A percentile compares a stretch with the other conserved stretches of the same genome.
Conservation (phyloP, 1,140 invertebrate genomes). For the Cydia fagiglandana region DNA sequence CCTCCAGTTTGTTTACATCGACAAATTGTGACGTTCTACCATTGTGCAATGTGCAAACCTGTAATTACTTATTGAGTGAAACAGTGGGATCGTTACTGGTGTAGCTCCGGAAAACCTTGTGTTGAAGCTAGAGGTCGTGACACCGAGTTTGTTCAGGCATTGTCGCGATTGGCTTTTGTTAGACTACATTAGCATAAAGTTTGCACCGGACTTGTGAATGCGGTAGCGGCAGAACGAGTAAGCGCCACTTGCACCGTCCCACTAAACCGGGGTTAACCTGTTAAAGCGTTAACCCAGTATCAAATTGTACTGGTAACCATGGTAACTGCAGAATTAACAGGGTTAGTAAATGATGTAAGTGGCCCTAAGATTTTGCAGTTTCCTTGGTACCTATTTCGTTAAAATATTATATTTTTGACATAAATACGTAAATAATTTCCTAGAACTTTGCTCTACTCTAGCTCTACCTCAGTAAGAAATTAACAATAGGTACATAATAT, state of each 20-base stretch:
- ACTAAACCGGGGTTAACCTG: no score
- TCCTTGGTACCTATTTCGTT: background rate
- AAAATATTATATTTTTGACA: background rate
- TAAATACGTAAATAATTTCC: background rate
- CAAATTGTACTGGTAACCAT: no score
- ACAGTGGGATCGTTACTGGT: constrained; percentile 22
- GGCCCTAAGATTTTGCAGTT: background rate
- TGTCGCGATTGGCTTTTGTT: constrained; percentile 46
- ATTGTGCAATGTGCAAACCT: constrained; percentile 34
- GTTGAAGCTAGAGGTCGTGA: constrained; percentile 20
- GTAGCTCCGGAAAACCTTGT: background rate
- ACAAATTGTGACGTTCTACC: constrained; percentile 53
- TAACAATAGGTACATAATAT: background rate
- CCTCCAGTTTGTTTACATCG: constrained; percentile 74
- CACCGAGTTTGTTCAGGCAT: constrained; percentile 41
- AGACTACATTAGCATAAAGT: constrained; percentile 57
- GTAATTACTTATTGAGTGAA: constrained; percentile 24
- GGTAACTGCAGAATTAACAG: no score
- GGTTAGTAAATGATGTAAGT: no score
- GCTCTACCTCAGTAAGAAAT: background rate
- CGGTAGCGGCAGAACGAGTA: background rate
- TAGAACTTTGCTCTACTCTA: background rate
- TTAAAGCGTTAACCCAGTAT: no score
- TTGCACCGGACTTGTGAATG: constrained; percentile 46
- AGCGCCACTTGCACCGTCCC: no score